phyloP scores from a whole-genome alignment of 2,113 vertebrate species.

The Lamprotornis superbus region DNA sequence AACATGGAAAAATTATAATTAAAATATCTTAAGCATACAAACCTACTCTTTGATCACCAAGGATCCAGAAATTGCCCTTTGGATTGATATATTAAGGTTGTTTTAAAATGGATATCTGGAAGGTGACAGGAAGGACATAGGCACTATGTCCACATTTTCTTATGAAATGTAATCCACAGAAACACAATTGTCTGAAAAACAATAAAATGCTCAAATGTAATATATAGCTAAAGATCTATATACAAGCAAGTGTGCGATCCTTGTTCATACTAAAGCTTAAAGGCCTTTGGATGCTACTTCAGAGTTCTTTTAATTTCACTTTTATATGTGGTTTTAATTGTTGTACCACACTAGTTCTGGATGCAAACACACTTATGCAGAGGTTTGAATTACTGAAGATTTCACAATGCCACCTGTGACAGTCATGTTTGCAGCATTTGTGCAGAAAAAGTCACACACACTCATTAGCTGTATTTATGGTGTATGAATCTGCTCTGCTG shows the following conservation, averaged over 20 bases:
- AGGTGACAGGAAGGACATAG: not conserved
- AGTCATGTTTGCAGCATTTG: not conserved
- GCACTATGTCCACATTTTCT: not conserved
- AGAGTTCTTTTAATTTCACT: not conserved
- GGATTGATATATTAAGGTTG: not conserved
- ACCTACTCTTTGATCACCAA: not conserved
- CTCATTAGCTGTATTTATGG: not conserved
- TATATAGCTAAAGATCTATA: not conserved
- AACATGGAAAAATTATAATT: not conserved
- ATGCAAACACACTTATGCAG: not conserved
- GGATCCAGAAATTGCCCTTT: not conserved
- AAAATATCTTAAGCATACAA: not conserved
- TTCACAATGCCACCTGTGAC: not conserved
- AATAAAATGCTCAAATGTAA: not conserved
- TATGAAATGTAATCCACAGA: not conserved
- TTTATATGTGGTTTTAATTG: not conserved
- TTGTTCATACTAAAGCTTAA: not conserved
- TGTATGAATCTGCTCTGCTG: not conserved
- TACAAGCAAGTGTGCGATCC: not conserved
- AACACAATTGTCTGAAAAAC: not conserved
- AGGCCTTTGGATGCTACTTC: not conserved
- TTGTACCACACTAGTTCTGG: not conserved
- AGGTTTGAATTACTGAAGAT: not conserved
- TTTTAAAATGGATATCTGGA: not conserved
- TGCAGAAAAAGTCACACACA: not conserved